Base-by-base conservation (phyloP, 2,113 vertebrate species). In the Cynoglossus semilaevis region DNA sequence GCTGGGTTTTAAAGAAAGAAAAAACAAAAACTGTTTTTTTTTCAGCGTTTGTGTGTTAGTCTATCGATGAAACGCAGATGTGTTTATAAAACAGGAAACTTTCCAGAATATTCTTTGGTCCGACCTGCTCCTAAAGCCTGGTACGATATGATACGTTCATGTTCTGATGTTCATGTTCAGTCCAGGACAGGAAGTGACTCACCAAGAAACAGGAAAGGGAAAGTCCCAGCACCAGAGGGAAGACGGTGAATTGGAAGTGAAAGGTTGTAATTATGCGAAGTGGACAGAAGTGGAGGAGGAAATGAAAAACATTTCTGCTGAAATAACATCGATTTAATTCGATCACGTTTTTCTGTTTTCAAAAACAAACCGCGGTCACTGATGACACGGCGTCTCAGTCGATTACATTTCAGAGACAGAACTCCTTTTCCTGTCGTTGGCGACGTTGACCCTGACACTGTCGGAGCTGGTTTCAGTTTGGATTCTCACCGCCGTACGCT, bases 121-220 rank as follows among this genome's bases (percentile, higher is more conserved):
- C 56, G 36, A 56, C 54, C 55, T 47, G 17, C n/a, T 43, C 12
- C 12, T 34, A 14, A 19, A 10, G 7, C 37, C 22, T 51, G 45
- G 49, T 15, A 9, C 1, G 15, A 72, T 55, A 29, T 37, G 58
- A 61, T 22, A 64, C n/a, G n/a, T 72, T 55, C 49, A 63, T 67
- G 17, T 7, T 40, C n/a, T n/a, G n/a, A n/a, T n/a, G n/a, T n/a
- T n/a, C n/a, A n/a, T n/a, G n/a, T n/a, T n/a, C n/a, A n/a, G n/a
- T n/a, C n/a, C n/a, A n/a, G 46, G 17, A 29, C n/a, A 35, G 19
- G 22, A 12, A 15, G 34, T 46, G 1, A 19, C 10, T 35, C 17
- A 47, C 9, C 8, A 9, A 34, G 19, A 43, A 44, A 11, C 5
- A 45, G 7, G 15, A 2, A 52, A 37, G 2, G 5, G 15, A 36